Evolutionary conservation across 2,888 invertebrate species (phyloP).

Genomic region (Dolichopus griseipennis): DNA sequence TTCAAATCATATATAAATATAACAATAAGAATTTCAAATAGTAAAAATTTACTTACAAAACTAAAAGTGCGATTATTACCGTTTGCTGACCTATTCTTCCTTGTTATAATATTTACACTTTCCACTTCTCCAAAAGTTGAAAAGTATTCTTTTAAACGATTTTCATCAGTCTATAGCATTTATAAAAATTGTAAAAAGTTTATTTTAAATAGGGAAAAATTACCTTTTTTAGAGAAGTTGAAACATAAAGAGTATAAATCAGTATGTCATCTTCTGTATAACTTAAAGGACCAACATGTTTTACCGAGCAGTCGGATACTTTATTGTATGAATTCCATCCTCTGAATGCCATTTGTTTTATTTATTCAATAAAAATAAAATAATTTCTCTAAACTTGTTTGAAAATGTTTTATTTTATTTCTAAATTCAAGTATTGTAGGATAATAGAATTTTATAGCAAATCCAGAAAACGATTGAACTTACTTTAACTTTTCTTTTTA

Average conservation of each 20-base stretch:
- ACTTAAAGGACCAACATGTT: constrained; percentile 5
- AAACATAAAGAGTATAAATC: constrained; percentile 17
- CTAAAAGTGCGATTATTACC: not conserved
- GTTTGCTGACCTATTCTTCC: not conserved
- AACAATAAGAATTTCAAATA: not conserved
- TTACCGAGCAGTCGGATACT: not conserved
- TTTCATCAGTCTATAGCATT: constrained; percentile 12
- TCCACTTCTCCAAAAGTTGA: constrained; percentile 13
- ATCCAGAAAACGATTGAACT: too few species aligned
- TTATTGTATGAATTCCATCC: not conserved
- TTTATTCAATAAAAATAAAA: too few species aligned
- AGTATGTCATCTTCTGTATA: constrained; percentile 19
- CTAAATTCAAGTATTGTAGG: too few species aligned
- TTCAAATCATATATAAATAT: not conserved
- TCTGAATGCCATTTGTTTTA: too few species aligned
- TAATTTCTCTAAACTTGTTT: too few species aligned
- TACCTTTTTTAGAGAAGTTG: not conserved
- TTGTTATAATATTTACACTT: constrained; percentile 12
- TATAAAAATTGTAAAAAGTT: not conserved
- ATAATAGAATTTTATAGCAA: too few species aligned
- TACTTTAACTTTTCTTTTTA: too few species aligned
- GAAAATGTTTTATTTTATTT: too few species aligned
- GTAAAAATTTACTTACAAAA: not conserved
- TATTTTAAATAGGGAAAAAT: not conserved
- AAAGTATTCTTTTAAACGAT: constrained; percentile 12